phyloP scores from a whole-genome alignment of 2,113 vertebrate genomes.

The Forbesichthys agassizii region DNA sequence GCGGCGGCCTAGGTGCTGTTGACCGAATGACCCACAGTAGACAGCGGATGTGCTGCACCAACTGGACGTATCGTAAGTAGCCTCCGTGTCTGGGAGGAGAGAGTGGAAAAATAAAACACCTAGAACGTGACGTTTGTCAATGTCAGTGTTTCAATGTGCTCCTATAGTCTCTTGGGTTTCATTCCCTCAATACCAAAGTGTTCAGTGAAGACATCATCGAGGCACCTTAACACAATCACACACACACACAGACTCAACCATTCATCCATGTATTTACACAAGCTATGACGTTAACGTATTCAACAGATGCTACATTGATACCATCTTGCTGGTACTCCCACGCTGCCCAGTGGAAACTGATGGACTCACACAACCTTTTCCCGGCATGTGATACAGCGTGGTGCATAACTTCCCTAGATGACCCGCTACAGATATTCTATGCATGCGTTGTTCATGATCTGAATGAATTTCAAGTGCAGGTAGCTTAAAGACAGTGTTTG shows the following conservation, averaged over 20 bases:
- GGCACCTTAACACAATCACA: too few relatives aligned
- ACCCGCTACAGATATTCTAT: not conserved
- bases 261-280: too few relatives aligned
- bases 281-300: too few relatives aligned
- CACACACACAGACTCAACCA: too few relatives aligned
- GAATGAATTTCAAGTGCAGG: constrained; percentile 15
- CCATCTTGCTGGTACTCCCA: not conserved
- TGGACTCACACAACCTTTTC: not conserved
- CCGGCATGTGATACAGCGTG: constrained; percentile 5
- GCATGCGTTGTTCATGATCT: not conserved
- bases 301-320: not conserved
- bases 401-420: constrained; percentile 7
- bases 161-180: too few relatives aligned
- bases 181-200: too few relatives aligned
- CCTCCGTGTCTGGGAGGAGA: too few relatives aligned
- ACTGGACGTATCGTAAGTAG: too few relatives aligned
- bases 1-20: not conserved
- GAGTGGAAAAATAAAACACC: too few relatives aligned
- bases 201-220: too few relatives aligned
- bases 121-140: too few relatives aligned
- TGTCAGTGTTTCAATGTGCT: too few relatives aligned
- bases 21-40: constrained; percentile 3
- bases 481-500: constrained; percentile 50
- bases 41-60: not conserved
- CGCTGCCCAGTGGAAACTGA: not conserved